Conservation (phyloP, 2,797 vertebrate genomes). For the Coluber constrictor region DNA sequence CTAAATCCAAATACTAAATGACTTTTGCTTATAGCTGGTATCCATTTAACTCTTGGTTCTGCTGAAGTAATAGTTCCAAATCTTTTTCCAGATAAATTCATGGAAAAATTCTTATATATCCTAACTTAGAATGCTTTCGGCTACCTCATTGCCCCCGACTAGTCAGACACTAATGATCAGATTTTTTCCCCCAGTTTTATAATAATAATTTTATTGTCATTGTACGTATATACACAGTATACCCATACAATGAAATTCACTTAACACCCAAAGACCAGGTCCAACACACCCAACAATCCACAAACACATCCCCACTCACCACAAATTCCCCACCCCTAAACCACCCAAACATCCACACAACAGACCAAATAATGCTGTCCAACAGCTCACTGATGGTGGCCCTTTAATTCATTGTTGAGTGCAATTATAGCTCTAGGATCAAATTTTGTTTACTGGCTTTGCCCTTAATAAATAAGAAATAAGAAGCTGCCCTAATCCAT, state of each 20-base stretch:
- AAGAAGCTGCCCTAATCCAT: neutral
- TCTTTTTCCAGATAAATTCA: neutral
- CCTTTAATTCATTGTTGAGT: too few species aligned
- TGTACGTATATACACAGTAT: too few species aligned
- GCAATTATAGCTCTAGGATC: too few species aligned
- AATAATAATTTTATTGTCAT: too few species aligned
- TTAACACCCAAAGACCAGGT: too few species aligned
- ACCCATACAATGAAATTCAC: too few species aligned
- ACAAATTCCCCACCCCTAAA: too few species aligned
- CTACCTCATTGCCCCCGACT: neutral
- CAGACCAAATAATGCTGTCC: too few species aligned
- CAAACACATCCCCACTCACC: too few species aligned
- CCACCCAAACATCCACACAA: too few species aligned
- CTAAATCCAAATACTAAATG: neutral
- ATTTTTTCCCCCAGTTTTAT: neutral
- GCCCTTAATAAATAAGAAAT: neutral
- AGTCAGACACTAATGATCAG: neutral
- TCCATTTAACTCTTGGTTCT: neutral
- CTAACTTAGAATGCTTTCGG: neutral
- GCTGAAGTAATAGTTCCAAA: neutral
- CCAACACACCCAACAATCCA: too few species aligned
- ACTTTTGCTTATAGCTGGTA: neutral
- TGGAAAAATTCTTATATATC: neutral
- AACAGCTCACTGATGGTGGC: too few species aligned
- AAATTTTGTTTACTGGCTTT: neutral